Conservation (phyloP, 2,113 vertebrate species). For the Capricornis sumatraensis region DNA sequence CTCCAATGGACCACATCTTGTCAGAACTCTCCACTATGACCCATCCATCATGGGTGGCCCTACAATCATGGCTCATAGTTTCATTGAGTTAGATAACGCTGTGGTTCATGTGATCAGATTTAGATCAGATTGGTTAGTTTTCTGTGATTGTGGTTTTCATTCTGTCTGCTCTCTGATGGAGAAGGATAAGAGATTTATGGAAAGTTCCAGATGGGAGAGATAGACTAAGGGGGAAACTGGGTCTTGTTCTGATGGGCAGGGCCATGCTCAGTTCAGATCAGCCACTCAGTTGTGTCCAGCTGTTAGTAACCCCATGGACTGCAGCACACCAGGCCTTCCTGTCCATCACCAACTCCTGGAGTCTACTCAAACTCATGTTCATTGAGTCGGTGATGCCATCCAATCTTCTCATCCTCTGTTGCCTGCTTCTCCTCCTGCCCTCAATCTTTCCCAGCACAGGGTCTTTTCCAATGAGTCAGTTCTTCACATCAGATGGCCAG, state of each 20-base stretch:
- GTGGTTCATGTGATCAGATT: not conserved
- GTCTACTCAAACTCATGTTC: not conserved
- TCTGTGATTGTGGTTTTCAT: not conserved
- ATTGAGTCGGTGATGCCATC: not conserved
- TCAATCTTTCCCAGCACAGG: not conserved
- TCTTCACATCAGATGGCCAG: not conserved
- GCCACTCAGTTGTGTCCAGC: fast-evolving
- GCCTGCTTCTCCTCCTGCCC: not conserved
- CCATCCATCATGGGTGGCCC: not conserved
- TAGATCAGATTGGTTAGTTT: not conserved
- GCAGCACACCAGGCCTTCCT: fast-evolving
- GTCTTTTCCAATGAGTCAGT: not conserved
- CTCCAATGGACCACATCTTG: not conserved
- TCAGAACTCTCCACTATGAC: not conserved
- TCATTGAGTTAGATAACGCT: not conserved
- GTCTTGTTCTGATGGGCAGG: not conserved
- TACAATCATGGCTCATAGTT: not conserved
- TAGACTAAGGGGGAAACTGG: not conserved
- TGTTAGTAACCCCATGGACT: not conserved
- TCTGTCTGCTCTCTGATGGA: not conserved
- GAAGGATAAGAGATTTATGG: not conserved
- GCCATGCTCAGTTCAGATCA: not conserved
- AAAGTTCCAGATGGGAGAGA: not conserved
- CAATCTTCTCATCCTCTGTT: not conserved
- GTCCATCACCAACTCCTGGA: not conserved